These are phyloP conservation scores for Drosophila anceps DNA, from an alignment of 2,888 invertebrate genomes.

Conservation along the genomic window DNA sequence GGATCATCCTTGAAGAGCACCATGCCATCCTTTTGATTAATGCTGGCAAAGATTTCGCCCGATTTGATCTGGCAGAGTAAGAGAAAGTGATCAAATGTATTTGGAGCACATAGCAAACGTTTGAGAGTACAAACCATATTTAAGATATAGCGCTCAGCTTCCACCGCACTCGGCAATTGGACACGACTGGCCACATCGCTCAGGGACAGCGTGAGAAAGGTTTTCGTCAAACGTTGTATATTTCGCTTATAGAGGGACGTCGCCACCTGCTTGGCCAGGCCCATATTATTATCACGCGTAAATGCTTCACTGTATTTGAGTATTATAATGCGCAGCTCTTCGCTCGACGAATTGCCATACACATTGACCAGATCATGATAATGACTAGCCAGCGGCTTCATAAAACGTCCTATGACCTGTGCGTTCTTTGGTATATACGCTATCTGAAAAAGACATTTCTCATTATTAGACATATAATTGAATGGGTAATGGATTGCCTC, in stretches of 20 bases:
- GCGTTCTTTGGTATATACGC: constrained; percentile 94
- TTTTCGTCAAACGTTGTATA: constrained; percentile 97
- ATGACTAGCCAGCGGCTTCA: constrained; percentile 93
- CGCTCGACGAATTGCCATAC: constrained; percentile 91
- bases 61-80: constrained; percentile 92
- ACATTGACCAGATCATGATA: constrained; percentile 95
- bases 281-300: constrained; percentile 91
- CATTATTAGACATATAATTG: neutral
- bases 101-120: neutral
- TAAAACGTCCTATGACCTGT: constrained; percentile 93
- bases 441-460: constrained; percentile 84
- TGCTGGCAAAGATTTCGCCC: constrained; percentile 97
- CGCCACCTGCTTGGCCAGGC: constrained; percentile 93
- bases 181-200: constrained; percentile 93
- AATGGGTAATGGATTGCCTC: constrained; percentile 31
- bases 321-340: constrained; percentile 89
- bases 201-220: constrained; percentile 89
- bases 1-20: constrained; percentile 98
- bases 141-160: constrained; percentile 97
- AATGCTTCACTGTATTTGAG: constrained; percentile 93
- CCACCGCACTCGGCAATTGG: constrained; percentile 92
- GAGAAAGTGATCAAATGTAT: neutral
- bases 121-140: constrained; percentile 91
- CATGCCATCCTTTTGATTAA: constrained; percentile 99
- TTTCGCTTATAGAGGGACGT: constrained; percentile 97